phyloP scores from a whole-genome alignment of 2,797 vertebrate species.

The Prionace glauca region DNA sequence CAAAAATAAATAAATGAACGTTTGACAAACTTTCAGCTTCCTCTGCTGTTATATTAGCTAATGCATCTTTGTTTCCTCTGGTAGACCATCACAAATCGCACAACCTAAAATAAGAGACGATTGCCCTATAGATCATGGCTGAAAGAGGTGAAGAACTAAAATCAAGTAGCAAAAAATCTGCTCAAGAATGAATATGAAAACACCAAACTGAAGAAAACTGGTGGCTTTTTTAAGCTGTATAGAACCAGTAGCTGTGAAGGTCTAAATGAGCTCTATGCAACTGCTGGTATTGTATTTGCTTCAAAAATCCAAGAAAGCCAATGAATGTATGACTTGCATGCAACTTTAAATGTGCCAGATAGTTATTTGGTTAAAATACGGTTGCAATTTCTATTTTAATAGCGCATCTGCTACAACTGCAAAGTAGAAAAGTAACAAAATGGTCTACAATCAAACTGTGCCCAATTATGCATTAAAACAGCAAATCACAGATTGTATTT shows the following conservation, averaged over 20 bases:
- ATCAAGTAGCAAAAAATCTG: background rate
- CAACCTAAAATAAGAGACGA: background rate
- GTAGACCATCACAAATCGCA: background rate
- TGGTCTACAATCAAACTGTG: background rate
- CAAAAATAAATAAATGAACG: background rate
- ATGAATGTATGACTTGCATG: no score
- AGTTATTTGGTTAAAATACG: background rate
- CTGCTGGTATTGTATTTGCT: background rate
- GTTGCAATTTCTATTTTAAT: background rate
- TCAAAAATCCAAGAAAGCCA: no score
- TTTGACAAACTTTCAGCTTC: background rate
- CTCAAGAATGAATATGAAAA: background rate
- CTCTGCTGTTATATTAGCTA: background rate
- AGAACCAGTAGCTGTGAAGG: background rate
- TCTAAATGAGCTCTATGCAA: background rate
- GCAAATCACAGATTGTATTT: background rate
- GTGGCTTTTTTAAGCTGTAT: background rate
- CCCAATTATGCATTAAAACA: background rate
- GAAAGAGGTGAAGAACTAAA: background rate
- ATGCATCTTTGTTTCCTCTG: background rate
- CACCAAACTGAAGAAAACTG: background rate
- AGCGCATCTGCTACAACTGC: no score
- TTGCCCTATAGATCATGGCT: background rate
- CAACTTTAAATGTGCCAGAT: no score
- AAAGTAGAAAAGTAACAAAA: background rate